A percentile compares a stretch with the other conserved stretches of the same genome.
Evolutionary conservation across 2,888 invertebrate genomes (phyloP).

Genomic region (Synergus umbraculus): DNA sequence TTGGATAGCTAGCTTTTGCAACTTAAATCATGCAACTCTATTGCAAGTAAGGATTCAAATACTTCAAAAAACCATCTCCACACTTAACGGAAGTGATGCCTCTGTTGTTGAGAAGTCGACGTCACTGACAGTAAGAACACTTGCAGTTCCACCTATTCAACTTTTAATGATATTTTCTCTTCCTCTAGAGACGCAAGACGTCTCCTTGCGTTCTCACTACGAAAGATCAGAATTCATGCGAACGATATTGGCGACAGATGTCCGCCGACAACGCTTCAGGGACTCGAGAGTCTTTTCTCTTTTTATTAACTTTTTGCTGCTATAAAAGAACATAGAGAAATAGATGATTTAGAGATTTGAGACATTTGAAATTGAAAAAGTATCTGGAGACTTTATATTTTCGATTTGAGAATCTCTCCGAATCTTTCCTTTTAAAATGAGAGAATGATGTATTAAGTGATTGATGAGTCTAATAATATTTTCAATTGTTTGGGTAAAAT

Average conservation of each 20-base stretch:
- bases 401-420: background rate
- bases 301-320: background rate
- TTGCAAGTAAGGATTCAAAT: conserved; percentile 8
- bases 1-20: conserved; percentile 8
- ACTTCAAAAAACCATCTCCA: background rate
- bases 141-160: conserved; percentile 4
- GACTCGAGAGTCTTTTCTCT: background rate
- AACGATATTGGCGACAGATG: conserved; percentile 66
- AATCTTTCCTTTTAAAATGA: background rate
- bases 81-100: background rate
- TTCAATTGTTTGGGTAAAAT: background rate
- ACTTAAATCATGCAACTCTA: background rate
- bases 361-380: background rate
- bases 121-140: background rate
- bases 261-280: conserved; percentile 18
- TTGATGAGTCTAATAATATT: conserved; percentile 8
- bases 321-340: background rate
- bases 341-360: background rate
- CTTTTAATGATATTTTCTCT: conserved; percentile 3
- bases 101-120: background rate
- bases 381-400: background rate
- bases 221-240: conserved; percentile 66
- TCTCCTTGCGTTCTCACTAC: conserved; percentile 37
- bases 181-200: background rate
- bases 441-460: conserved; percentile 16